Evolutionary conservation across 2,113 vertebrate genomes (phyloP).

Genomic region (Tetrao urogallus): DNA sequence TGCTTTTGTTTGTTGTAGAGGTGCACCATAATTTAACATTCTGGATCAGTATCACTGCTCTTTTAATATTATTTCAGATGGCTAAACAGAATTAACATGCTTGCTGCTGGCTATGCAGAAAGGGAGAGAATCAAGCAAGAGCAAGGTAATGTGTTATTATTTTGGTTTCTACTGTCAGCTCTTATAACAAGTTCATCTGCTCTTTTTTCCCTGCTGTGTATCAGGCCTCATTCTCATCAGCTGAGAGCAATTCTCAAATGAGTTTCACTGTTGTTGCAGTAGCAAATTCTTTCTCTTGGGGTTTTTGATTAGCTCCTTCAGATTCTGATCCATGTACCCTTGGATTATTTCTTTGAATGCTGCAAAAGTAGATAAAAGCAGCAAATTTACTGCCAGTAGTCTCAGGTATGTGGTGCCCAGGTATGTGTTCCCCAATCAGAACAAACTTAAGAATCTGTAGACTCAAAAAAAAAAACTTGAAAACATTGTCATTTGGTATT

Average conservation of each 20-base stretch:
- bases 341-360: not conserved
- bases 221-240: not conserved
- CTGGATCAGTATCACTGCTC: conserved; percentile 26
- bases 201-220: not conserved
- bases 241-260: not conserved
- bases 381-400: not conserved
- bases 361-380: not conserved
- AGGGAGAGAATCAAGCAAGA: conserved; percentile 94
- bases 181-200: not conserved
- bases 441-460: not conserved
- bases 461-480: not conserved
- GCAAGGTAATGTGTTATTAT: conserved; percentile 84
- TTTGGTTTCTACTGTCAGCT: not conserved
- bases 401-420: not conserved
- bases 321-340: not conserved
- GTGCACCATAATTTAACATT: conserved; percentile 1
- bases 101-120: conserved; percentile 93
- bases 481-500: not conserved
- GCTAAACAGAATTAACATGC: conserved; percentile 97
- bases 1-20: conserved; percentile 48
- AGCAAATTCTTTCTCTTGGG: not conserved
- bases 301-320: not conserved
- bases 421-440: not conserved
- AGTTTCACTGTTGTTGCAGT: not conserved
- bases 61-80: conserved; percentile 87